phyloP scores from a whole-genome alignment of 2,113 vertebrate species.

The Urocitellus parryii region DNA sequence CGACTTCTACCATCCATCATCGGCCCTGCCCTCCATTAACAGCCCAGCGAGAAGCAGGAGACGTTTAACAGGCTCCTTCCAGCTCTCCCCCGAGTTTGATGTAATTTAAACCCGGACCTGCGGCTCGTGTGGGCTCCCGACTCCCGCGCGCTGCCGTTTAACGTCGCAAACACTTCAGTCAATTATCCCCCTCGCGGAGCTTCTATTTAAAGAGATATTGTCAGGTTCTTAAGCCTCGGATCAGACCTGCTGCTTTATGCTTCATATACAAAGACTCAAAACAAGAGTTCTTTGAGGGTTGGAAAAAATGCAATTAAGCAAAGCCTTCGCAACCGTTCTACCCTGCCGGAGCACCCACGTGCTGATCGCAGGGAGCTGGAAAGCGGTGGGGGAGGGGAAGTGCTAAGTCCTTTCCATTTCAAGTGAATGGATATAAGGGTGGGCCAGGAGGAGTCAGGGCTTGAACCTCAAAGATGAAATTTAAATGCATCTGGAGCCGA shows the following conservation, averaged over 20 bases:
- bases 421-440: slow-evolving; percentile 35
- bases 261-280: slow-evolving; percentile 74
- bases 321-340: slow-evolving; percentile 65
- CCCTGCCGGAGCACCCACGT: slow-evolving; percentile 75
- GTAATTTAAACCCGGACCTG: slow-evolving; percentile 75
- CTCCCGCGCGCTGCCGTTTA: slow-evolving; percentile 72
- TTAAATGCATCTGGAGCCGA: neutral
- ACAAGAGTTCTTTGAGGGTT: slow-evolving; percentile 74
- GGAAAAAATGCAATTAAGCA: slow-evolving; percentile 79
- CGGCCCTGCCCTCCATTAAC: slow-evolving; percentile 61
- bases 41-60: slow-evolving; percentile 62
- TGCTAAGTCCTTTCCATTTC: slow-evolving; percentile 60
- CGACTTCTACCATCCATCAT: slow-evolving; percentile 33
- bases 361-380: slow-evolving; percentile 5
- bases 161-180: slow-evolving; percentile 81
- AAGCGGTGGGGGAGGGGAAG: slow-evolving; percentile 32
- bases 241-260: slow-evolving; percentile 81
- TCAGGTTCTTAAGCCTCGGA: slow-evolving; percentile 80
- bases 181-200: slow-evolving; percentile 82
- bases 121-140: slow-evolving; percentile 78
- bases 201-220: slow-evolving; percentile 84
- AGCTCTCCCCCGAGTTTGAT: slow-evolving; percentile 55
- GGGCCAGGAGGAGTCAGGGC: neutral
- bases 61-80: slow-evolving; percentile 43
- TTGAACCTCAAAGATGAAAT: slow-evolving; percentile 7